phyloP scores from a whole-genome alignment of 2,113 vertebrate species.

The Gobio gobio region DNA sequence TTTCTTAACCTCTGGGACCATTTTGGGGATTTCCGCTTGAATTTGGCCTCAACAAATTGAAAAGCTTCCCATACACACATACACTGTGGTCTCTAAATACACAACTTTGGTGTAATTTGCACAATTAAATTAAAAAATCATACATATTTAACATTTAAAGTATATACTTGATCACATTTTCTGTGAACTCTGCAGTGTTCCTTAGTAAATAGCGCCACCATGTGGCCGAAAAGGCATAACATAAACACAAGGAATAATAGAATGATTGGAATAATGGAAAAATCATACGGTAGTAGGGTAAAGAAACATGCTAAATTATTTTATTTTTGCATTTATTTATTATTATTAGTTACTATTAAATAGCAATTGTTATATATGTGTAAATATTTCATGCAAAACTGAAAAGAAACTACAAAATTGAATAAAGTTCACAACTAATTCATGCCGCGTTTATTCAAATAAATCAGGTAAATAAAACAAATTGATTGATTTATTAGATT shows the following conservation, averaged over 20 bases:
- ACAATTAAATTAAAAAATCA: no score
- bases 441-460: not conserved
- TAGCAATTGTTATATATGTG: not conserved
- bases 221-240: not conserved
- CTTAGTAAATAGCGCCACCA: not conserved
- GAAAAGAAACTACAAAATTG: not conserved
- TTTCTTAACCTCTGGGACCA: not conserved
- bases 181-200: not conserved
- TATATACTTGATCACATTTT: no score
- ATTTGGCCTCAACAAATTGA: no score
- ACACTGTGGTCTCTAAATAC: no score
- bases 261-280: not conserved
- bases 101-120: no score
- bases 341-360: not conserved
- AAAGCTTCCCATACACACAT: no score
- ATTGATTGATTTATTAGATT: not conserved
- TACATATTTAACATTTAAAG: no score
- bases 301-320: not conserved
- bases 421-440: not conserved
- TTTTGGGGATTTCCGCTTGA: no score
- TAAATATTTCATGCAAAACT: not conserved
- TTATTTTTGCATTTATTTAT: not conserved
- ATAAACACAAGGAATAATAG: not conserved
- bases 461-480: not conserved
- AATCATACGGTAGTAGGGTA: not conserved